These are phyloP conservation scores for Macroteleia sp. DNA, from an alignment of 2,888 invertebrate species.

Conservation along the genomic window DNA sequence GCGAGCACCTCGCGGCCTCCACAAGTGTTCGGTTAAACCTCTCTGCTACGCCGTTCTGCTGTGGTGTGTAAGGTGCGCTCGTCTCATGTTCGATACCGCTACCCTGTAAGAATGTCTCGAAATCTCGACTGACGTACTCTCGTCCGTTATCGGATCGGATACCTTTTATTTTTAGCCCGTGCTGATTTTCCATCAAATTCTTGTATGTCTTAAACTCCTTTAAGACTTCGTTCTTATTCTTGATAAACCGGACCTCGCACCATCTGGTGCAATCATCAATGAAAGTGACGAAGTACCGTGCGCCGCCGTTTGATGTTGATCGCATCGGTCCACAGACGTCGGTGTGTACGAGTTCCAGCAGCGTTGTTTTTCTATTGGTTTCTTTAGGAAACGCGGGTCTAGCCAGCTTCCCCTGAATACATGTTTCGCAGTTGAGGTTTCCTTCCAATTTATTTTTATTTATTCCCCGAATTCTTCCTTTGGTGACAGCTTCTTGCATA, in stretches of 20 bases:
- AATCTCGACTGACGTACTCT: background rate
- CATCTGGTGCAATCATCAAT: conserved; percentile 58
- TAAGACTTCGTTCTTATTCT: conserved; percentile 36
- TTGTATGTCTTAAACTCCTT: conserved; percentile 30
- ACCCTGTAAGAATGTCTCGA: background rate
- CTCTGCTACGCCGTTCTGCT: conserved; percentile 68
- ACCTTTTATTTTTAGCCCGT: background rate
- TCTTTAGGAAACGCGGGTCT: background rate
- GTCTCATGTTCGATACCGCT: background rate
- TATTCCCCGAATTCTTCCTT: background rate
- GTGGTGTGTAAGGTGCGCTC: background rate
- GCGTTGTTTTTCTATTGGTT: background rate
- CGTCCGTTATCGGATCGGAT: background rate
- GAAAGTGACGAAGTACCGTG: conserved; percentile 42
- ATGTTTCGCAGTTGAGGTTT: background rate
- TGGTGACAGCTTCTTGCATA: conserved; percentile 1
- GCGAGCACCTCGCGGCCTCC: conserved; percentile 67
- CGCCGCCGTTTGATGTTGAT: conserved; percentile 6
- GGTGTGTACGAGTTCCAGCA: conserved; percentile 63
- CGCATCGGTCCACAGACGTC: conserved; percentile 66
- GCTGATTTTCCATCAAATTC: background rate
- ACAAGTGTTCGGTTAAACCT: conserved; percentile 69
- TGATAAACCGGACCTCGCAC: conserved; percentile 64
- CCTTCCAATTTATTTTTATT: background rate
- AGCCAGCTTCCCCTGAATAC: background rate